Evolutionary conservation across 2,888 invertebrate species (phyloP), one percentile per base, ranked within the genome.

Genomic region (Ephialtes manifestator): DNA sequence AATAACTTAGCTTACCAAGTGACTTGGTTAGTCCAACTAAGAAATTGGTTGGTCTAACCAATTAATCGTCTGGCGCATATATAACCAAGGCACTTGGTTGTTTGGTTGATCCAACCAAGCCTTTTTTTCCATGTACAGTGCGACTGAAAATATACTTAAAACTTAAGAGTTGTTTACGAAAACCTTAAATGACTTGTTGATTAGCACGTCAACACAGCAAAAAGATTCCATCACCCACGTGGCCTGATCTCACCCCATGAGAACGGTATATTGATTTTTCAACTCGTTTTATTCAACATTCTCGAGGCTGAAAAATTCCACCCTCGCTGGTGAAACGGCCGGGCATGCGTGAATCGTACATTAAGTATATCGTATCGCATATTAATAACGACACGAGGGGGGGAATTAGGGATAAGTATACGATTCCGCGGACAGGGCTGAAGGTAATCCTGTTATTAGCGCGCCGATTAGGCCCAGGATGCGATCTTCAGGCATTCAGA

Each of bases 371-470:
- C 74, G 89, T 87, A 89, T 89, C 88, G 87, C 88, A 89, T 90
- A 91, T 91, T 91, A 93, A 93, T 93, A 93, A 92, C 91, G 92
- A 93, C 90, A 92, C 89, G 88, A 90, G 89, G 90, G 92, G 93
- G 92, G 92, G 90, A 93, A 93, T 93, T 93, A 93, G 91, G 92
- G 92, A 92, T 93, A 93, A 94, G 93, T 93, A 93, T 93, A 92
- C 89, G 92, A 93, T 91, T 89, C 90, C 91, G 88, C 89, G 91
- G 90, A 88, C 91, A 89, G 89, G 90, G 81, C 89, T 79, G 78
- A 70, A 58, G 86, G 90, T 93, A 92, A 93, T 93, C 94, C 93
- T 94, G 93, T 94, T 94, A 94, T 94, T 94, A 94, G 94, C 91
- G 89, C 91, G 90, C 90, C 93, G 94, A 93, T 93, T 94, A 94